Base-by-base conservation (phyloP, 1,140 invertebrate species). In the Drosophila ohnishii region DNA sequence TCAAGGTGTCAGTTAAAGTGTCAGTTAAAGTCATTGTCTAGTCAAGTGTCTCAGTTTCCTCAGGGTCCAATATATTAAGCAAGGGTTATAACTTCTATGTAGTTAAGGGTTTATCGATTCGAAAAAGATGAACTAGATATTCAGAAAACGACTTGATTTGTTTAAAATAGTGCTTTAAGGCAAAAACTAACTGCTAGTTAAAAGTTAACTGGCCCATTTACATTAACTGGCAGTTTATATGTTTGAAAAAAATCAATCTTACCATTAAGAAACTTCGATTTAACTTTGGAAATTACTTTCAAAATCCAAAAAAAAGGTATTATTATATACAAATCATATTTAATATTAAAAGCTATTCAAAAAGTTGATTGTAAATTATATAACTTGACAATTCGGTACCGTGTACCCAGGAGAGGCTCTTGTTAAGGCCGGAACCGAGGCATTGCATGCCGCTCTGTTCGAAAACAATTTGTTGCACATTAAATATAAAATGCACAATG, bases 391-490 rank as follows among this genome's bases (percentile, higher is more conserved):
- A 16, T 55, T 55, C 3, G 34, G 4, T 10, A 3, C 8, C 5
- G 51, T 55, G 51, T 13, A 55, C 2, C 13, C 13, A 1, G 16
- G 0, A 25, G 19, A 37, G 16, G 34, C 58, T 60, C 71, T 80
- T 63, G 78, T 80, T 85, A 75, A 40, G 58, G 32, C 42, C 42
- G 28, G 60, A 69, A 22, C 58, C 72, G 50, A 48, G 32, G 70
- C 83, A 87, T 85, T 81, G 83, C 80, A 83, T 83, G 80, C 63
- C 76, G 75, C 83, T 81, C 14, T n/a, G 84, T 77, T 87, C 83
- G 78, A 86, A 86, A 86, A 86, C 82, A 83, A 86, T 86, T 86
- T 86, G 82, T 81, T 82, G 83, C 75, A 87, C 82, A 86, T 87
- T 86, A 85, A 85, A 67, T 72, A 72, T 40, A 70, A 83, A 84